These are phyloP conservation scores for Ellobius talpinus DNA, from an alignment of 2,113 vertebrate genomes.

Conservation along the genomic window DNA sequence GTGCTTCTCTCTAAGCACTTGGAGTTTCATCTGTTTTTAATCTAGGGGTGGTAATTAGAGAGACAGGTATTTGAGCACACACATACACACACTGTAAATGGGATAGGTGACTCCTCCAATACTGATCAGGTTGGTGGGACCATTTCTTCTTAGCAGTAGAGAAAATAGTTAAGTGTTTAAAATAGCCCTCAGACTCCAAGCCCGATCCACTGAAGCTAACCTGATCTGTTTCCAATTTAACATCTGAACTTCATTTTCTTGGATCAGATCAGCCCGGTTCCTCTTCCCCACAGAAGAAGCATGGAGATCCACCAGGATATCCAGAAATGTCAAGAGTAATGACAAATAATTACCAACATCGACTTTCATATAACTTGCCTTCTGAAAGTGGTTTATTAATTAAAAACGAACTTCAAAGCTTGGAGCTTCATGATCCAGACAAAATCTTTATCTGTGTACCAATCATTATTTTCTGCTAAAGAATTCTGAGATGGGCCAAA, in stretches of 20 bases:
- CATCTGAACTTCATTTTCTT: slow-evolving; percentile 66
- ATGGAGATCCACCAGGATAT: slow-evolving; percentile 30
- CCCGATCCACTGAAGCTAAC: slow-evolving; percentile 36
- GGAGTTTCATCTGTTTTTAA: neutral
- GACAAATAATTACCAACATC: slow-evolving; percentile 32
- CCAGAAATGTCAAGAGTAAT: slow-evolving; percentile 61
- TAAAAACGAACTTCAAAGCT: neutral
- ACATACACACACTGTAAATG: neutral
- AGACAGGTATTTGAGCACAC: neutral
- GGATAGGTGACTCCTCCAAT: neutral
- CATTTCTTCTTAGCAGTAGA: slow-evolving; percentile 19
- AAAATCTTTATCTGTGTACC: neutral
- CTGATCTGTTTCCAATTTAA: slow-evolving; percentile 61
- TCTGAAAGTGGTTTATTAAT: slow-evolving; percentile 19
- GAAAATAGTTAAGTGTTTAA: slow-evolving; percentile 30
- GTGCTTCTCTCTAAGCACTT: neutral
- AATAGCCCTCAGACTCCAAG: neutral
- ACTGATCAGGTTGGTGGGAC: neutral
- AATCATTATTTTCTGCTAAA: neutral
- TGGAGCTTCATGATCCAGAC: neutral
- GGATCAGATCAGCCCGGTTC: slow-evolving; percentile 46
- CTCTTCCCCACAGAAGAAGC: slow-evolving; percentile 54
- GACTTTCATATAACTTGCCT: neutral
- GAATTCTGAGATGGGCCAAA: neutral
- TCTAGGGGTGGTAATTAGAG: neutral